Evolutionary conservation across 2,888 invertebrate genomes (phyloP), one percentile per base, ranked within the genome.

Genomic region (Fragum fragum): DNA sequence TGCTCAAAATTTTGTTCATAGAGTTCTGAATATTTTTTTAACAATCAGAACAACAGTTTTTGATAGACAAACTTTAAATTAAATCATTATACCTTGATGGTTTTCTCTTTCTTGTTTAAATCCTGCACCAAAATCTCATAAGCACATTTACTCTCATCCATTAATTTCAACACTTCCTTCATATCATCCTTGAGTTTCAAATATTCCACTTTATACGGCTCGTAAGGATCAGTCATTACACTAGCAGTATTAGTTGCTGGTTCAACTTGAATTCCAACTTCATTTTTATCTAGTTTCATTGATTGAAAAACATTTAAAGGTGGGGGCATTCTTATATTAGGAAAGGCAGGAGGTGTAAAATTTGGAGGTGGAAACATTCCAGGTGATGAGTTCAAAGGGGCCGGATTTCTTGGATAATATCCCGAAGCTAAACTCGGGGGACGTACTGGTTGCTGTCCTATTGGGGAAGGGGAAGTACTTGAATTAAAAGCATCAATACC

Each of bases 151-250:
- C 47, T 66, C 18, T 82, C 76, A 6, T 53, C 29, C 42, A 79
- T 68, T 9, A 71, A 23, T 39, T 53, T 52, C 23, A 74, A n/a
- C 7, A 72, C 63, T 11, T 71, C 47, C 21, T 84, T 76, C 57
- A 77, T 61, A 6, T 82, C 85, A 21, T 86, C 82, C 63, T 83
- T 79, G 59, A 79, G 52, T 21, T 81, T 75, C 0, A 78, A 16
- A 14, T 71, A 81, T 55, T 83, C 82, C 16, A 72, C 73, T 36
- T 86, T 87, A 23, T 70, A 81, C 1, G 85, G 85, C 59, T 89
- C 85, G 76, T 84, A 86, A 1, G 76, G 73, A 16, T 89, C 89
- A 26, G 89, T 89, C 78, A 87, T 85, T 9, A 78, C 75, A 36
- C 72, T 79, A 7, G 53, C 63, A 21, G 59, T 47, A n/a, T 52